Evolutionary conservation across 2,888 invertebrate genomes (phyloP), one percentile per base, ranked within the genome.

Genomic region (Sylvicola cinctus): DNA sequence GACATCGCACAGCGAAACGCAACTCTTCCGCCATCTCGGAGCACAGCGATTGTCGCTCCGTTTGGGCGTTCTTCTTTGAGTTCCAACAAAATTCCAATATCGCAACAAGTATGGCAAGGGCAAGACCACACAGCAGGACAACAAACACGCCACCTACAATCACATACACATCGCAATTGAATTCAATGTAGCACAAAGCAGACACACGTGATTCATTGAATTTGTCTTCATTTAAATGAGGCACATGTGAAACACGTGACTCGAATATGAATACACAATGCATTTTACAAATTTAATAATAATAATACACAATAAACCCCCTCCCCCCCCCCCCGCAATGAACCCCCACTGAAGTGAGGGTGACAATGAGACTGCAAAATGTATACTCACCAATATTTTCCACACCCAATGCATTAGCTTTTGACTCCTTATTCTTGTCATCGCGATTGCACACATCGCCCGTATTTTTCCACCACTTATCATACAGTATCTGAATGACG

Each of bases 391-490:
- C 80, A 41, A 80, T 77, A 59, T 87, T 87, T 55, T 83, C 78
- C 1, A 58, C 52, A 3, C 91, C 91, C 11, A 95, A 62, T 1
- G 91, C 84, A 50, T 80, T 90, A 1, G 93, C 91, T 54, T 90
- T 90, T 36, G 84, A 81, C 46, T 90, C 88, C 46, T 81, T 90
- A 44, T 78, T 81, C 50, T 77, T 77, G 46, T 80, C 79, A 43
- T 88, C 83, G 34, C 87, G 63, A 45, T 79, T 83, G 51, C 90
- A 90, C 1, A 81, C 81, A 46, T 87, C 84, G 0, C 88, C 88
- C 0, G 87, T 85, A 49, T 88, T 87, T 60, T 91, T 88, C 95
- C 95, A 96, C 95, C 95, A 96, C 54, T 90, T 93, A 51, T 90
- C 91, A 54, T 93, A 91, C 36, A 93, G 60, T 43, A 85, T 81